Evolutionary conservation across 2,113 vertebrate genomes (phyloP).

Genomic region (Phylloscopus whistleri): DNA sequence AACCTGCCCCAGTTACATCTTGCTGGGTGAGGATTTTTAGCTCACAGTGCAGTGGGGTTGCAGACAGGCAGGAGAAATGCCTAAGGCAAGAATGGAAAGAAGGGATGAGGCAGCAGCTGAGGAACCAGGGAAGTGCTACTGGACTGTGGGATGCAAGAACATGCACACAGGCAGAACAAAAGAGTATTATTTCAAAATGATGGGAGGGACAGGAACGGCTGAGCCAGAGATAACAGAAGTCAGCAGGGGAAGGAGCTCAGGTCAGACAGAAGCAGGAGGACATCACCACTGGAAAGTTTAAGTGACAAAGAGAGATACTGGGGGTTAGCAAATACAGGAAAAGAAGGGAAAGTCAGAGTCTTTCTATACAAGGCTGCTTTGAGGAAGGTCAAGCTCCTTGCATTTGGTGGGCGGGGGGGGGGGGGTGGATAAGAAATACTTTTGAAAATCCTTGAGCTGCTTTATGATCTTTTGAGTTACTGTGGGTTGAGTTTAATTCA

Average conservation of each 20-base stretch:
- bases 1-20: not conserved
- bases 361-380: not conserved
- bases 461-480: not conserved
- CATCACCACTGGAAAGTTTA: not conserved
- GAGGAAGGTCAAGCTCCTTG: not conserved
- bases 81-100: constrained; percentile 20
- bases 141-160: not conserved
- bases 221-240: not conserved
- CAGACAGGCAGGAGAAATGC: not conserved
- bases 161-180: not conserved
- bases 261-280: not conserved
- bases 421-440: not conserved
- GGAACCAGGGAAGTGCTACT: not conserved
- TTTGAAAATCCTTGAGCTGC: not conserved
- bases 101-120: not conserved
- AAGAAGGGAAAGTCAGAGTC: not conserved
- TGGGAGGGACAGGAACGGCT: not conserved
- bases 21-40: not conserved
- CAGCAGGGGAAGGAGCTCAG: not conserved
- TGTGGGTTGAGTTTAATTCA: not conserved
- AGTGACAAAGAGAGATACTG: not conserved
- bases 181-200: not conserved
- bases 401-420: not conserved
- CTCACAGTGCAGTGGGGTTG: not conserved
- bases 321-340: not conserved